phyloP scores from a whole-genome alignment of 1,140 invertebrate genomes.

The Drosophila pruinosa region DNA sequence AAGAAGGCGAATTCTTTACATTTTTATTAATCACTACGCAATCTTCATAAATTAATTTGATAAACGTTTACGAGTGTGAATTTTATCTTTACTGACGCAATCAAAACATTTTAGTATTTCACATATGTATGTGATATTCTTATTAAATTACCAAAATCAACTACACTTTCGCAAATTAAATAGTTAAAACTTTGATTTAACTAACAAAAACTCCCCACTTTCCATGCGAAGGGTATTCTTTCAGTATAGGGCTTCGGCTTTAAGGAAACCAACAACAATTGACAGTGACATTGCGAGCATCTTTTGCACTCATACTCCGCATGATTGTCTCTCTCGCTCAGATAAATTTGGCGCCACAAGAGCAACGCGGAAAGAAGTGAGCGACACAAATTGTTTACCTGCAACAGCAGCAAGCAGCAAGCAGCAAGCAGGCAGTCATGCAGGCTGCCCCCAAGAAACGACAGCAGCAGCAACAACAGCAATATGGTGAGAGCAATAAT shows the following conservation, averaged over 20 bases:
- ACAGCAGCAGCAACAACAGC: background rate
- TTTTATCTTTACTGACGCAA: background rate
- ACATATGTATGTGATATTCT: background rate
- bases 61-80: too few species aligned
- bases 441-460: too few species aligned
- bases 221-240: conserved; percentile 16
- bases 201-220: background rate
- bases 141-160: too few species aligned
- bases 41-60: too few species aligned
- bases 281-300: conserved; percentile 67
- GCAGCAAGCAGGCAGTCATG: too few species aligned
- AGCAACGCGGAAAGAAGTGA: conserved; percentile 39
- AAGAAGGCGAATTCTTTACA: background rate
- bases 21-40: too few species aligned
- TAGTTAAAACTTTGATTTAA: too few species aligned
- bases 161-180: too few species aligned
- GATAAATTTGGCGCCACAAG: conserved; percentile 26
- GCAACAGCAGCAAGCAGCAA: conserved; percentile 13
- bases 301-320: conserved; percentile 17
- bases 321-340: conserved; percentile 17
- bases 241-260: conserved; percentile 57
- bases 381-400: conserved; percentile 48
- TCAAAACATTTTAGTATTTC: too few species aligned
- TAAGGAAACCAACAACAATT: conserved; percentile 51
- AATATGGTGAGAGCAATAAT: conserved; percentile 7